These are phyloP conservation scores for Adelges cooleyi DNA, from an alignment of 1,140 invertebrate species.

Conservation along the genomic window DNA sequence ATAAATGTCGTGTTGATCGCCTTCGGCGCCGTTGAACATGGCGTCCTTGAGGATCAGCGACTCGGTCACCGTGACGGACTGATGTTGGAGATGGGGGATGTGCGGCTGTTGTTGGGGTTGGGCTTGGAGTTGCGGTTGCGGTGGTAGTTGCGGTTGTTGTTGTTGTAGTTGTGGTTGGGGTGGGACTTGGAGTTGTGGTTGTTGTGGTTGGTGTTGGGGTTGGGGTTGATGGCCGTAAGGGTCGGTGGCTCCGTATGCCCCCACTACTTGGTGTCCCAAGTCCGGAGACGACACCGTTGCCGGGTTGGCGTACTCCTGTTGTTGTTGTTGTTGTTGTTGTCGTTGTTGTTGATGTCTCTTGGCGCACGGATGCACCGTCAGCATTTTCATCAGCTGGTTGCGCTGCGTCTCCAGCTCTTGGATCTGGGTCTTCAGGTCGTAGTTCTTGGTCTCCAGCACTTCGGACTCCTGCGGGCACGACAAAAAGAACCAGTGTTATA, in stretches of 20 bases:
- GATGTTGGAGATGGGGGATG: not conserved
- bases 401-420: conserved; percentile 62
- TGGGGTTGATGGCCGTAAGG: not conserved
- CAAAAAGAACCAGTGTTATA: too few species aligned
- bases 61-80: not conserved
- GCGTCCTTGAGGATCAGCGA: conserved; percentile 4
- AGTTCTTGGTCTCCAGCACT: conserved; percentile 72
- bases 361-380: conserved; percentile 59
- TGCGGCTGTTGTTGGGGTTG: not conserved
- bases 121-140: conserved; percentile 6
- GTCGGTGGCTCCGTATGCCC: too few species aligned
- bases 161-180: not conserved
- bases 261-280: too few species aligned
- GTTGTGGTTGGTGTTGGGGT: not conserved
- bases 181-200: not conserved
- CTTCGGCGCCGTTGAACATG: not conserved
- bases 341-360: conserved; percentile 45
- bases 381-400: conserved; percentile 58
- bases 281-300: too few species aligned
- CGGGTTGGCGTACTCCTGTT: not conserved
- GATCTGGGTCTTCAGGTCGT: conserved; percentile 69
- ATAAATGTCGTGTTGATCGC: not conserved
- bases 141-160: not conserved
- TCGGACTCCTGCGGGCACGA: conserved; percentile 67
- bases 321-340: not conserved